Base-by-base conservation (phyloP, 2,113 vertebrate species). In the Apteryx owenii region DNA sequence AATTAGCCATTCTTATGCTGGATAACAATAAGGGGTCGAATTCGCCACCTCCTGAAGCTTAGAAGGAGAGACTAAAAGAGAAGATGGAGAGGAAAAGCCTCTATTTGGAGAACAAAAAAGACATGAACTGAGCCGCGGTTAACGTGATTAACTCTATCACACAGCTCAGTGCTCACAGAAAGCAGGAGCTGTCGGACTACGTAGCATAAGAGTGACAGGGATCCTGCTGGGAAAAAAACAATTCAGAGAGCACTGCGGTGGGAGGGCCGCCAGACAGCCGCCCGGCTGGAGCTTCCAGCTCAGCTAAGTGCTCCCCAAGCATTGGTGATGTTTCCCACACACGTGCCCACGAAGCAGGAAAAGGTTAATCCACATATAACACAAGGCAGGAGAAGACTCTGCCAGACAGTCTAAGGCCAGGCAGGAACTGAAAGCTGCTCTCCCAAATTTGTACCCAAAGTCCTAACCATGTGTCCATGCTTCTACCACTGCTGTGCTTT, bases 91-190 rank as follows among this genome's bases (percentile, higher is more conserved):
- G 77, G 65, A 85, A 90, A 60, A 94, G 54, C 93, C 71, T 97
- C 87, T 91, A 80, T 62, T 90, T 38, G 78, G 92, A 96, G 85
- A 94, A 88, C 61, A 94, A 94, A 95, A 95, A 82, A 91, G n/a
- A 53, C 90, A 16, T 31, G 95, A 94, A 96, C 73, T 69, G 85
- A 71, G 68, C 75, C 80, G 80, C 60, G 10, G 38, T 92, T 90
- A 79, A 94, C 93, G 88, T 95, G 71, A 91, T 96, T 92, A 96
- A 96, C 80, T 95, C 92, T 80, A 81, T 93, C 65, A 81, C 91
- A 94, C 68, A 90, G 85, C 93, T 96, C 91, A 87, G 92, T 77
- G 94, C 90, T 91, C 94, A 11, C 86, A 79, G 65, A 44, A 29
- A 94, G 95, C 64, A 0, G 12, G 65, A 31, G 86, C 84, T 95